A percentile compares a stretch with the other conserved stretches of the same genome.
phyloP scores from a whole-genome alignment of 2,888 invertebrate species.

The Phengaris arion region DNA sequence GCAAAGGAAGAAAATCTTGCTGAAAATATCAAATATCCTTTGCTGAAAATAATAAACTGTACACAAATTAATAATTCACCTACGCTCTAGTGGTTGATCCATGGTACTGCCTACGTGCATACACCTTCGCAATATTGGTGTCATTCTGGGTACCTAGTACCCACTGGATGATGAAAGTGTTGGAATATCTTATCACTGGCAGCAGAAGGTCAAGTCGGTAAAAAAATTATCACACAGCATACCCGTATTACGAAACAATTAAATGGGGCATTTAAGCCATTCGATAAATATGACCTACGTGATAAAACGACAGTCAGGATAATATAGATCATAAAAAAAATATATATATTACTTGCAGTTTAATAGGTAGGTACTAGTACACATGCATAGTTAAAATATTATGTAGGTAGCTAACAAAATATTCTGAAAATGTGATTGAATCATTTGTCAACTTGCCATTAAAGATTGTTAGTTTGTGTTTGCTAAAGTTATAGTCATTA shows the following conservation, averaged over 20 bases:
- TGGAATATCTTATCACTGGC: background rate
- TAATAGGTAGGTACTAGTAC: too few relatives aligned
- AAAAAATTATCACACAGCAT: background rate
- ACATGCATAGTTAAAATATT: background rate
- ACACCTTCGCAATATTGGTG: too few relatives aligned
- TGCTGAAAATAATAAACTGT: too few relatives aligned
- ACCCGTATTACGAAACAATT: background rate
- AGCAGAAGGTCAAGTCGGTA: constrained; percentile 2
- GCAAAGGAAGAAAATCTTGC: too few relatives aligned
- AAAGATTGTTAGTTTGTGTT: background rate
- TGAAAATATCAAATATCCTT: too few relatives aligned
- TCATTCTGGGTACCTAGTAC: background rate
- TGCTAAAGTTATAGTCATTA: constrained; percentile 5
- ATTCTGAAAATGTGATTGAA: background rate
- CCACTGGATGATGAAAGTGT: constrained; percentile 1
- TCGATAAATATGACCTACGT: background rate
- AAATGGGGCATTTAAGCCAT: background rate
- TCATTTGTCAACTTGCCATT: background rate
- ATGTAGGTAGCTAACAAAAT: background rate
- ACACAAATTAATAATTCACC: too few relatives aligned
- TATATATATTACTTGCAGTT: too few relatives aligned
- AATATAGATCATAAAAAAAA: too few relatives aligned
- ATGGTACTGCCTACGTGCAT: too few relatives aligned
- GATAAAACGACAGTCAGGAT: background rate
- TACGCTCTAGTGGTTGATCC: too few relatives aligned